Percentiles rank a stretch among this genome's conserved stretches.
phyloP scores from a whole-genome alignment of 2,113 vertebrate species.

The Mungos mungo region DNA sequence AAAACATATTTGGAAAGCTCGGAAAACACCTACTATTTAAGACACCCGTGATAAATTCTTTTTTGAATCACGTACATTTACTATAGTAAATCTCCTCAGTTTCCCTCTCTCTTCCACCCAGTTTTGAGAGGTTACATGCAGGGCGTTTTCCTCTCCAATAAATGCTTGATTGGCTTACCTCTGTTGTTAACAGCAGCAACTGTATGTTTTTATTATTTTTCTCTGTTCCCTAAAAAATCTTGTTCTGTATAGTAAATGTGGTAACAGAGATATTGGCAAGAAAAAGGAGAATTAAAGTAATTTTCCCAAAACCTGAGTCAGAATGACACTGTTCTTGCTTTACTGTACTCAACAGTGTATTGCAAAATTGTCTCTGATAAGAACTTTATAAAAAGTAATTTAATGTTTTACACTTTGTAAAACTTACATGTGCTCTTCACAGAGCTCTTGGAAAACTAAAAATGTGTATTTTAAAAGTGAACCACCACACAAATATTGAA shows the following conservation, averaged over 20 bases:
- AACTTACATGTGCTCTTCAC: not conserved
- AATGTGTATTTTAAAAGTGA: not conserved
- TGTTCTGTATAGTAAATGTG: slow-evolving; percentile 13
- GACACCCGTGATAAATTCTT: not conserved
- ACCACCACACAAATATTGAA: not conserved
- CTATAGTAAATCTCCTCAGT: not conserved
- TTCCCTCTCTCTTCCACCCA: not conserved
- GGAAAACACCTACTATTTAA: not conserved
- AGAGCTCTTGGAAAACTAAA: not conserved
- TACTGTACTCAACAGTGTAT: not conserved
- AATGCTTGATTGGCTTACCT: not conserved
- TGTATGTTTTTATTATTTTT: not conserved
- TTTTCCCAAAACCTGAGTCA: not conserved
- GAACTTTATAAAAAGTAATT: not conserved
- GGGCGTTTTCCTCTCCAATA: not conserved
- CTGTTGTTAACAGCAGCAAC: not conserved
- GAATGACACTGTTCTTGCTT: not conserved
- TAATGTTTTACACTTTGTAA: not conserved
- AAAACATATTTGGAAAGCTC: not conserved
- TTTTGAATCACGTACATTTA: not conserved
- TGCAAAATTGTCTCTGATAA: not conserved
- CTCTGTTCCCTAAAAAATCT: not conserved
- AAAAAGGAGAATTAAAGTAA: slow-evolving; percentile 10
- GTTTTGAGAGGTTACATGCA: not conserved
- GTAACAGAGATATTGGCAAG: not conserved